These are phyloP conservation scores for Pseudopodoces humilis DNA, from an alignment of 2,113 vertebrate species.

Conservation along the genomic window DNA sequence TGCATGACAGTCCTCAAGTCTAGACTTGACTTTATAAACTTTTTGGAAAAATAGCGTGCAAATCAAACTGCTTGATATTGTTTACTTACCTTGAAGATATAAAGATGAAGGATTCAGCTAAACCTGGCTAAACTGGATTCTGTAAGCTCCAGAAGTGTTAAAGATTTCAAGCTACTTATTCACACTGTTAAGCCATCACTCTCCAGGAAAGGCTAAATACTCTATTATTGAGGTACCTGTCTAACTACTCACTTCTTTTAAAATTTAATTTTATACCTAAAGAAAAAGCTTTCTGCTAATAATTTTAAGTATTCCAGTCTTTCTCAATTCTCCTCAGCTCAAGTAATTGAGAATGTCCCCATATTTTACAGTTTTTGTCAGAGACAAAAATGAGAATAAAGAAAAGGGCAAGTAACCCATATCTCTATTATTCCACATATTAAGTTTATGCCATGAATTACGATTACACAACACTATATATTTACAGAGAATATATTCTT, in stretches of 20 bases:
- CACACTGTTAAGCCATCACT: neutral
- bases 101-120: neutral
- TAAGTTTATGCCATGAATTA: neutral
- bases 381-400: neutral
- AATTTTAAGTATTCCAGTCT: neutral
- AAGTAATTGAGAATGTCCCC: neutral
- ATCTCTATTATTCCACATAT: neutral
- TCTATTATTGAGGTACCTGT: neutral
- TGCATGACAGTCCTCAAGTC: neutral
- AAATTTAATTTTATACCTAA: neutral
- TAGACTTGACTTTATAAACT: neutral
- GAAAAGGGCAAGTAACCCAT: neutral
- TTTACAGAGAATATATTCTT: neutral
- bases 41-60: fast-evolving
- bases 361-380: neutral
- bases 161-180: neutral
- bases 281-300: neutral
- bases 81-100: neutral
- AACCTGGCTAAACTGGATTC: neutral
- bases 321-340: neutral
- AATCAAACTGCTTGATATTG: neutral
- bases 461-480: neutral
- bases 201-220: neutral
- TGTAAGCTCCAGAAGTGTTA: neutral
- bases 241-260: neutral